Evolutionary conservation across 2,888 invertebrate species (phyloP).

Genomic region (Lochmaea crataegi): DNA sequence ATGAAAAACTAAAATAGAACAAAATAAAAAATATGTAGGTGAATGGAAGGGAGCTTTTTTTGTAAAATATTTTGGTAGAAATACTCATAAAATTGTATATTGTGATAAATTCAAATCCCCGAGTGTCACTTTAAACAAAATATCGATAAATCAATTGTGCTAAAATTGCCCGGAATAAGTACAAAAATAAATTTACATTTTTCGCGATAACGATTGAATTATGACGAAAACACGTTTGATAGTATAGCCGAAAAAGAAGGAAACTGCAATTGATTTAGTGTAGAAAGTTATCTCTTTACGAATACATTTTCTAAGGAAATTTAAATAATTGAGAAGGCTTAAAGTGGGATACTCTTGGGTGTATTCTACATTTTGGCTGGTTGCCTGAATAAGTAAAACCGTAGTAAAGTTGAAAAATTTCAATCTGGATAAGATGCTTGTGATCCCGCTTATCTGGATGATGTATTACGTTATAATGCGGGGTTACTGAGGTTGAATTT

Average conservation of each 20-base stretch:
- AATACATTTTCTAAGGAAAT: constrained; percentile 35
- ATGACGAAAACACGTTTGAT: constrained; percentile 36
- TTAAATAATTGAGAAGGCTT: constrained; percentile 32
- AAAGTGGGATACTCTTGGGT: constrained; percentile 34
- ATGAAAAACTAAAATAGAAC: no score
- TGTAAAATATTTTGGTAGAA: no score
- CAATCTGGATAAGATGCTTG: constrained; percentile 20
- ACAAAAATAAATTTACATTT: constrained; percentile 34
- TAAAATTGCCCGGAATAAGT: constrained; percentile 21
- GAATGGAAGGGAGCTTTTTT: no score
- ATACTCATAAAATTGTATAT: no score
- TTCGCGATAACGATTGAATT: constrained; percentile 40
- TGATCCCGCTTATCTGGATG: constrained; percentile 13
- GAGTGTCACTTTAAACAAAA: neutral
- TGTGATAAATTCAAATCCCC: neutral
- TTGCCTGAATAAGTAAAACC: constrained; percentile 23
- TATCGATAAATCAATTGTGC: constrained; percentile 20
- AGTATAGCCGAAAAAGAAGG: constrained; percentile 31
- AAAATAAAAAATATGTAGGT: no score
- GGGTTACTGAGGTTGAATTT: neutral
- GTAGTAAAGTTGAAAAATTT: constrained; percentile 25
- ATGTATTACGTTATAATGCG: constrained; percentile 13
- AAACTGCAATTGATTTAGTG: constrained; percentile 39
- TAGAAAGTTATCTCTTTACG: constrained; percentile 33
- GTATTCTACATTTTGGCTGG: constrained; percentile 27